These are phyloP conservation scores for Drosophila kurseongensis DNA, from an alignment of 1,140 invertebrate species.

Conservation along the genomic window DNA sequence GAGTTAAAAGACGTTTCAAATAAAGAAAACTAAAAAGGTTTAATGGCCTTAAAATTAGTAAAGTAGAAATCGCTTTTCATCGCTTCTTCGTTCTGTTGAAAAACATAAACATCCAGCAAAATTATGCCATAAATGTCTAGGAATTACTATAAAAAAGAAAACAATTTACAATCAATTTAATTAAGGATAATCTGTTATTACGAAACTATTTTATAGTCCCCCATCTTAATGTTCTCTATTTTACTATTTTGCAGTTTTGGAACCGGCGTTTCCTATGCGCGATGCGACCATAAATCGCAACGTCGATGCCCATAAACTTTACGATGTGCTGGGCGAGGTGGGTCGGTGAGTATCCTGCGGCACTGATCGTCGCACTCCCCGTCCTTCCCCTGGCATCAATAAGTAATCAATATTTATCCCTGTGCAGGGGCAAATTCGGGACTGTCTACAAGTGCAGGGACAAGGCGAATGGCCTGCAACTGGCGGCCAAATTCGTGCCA, in stretches of 20 bases:
- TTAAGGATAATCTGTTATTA: no score
- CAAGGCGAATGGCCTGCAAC: constrained; percentile 90
- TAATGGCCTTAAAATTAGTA: no score
- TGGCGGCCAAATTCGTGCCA: constrained; percentile 97
- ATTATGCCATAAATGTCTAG: no score
- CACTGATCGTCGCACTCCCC: not conserved
- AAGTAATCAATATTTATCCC: constrained; percentile 36
- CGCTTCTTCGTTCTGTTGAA: no score
- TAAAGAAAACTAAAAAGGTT: no score
- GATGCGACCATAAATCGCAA: constrained; percentile 92
- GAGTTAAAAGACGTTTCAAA: no score
- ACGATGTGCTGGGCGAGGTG: constrained; percentile 92
- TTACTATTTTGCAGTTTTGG: constrained; percentile 88
- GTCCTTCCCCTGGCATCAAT: constrained; percentile 4
- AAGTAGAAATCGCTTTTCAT: no score
- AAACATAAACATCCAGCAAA: no score
- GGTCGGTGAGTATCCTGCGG: constrained; percentile 87
- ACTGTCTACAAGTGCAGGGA: constrained; percentile 97
- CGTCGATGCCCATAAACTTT: constrained; percentile 91
- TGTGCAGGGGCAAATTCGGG: constrained; percentile 97
- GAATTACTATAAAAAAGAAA: no score
- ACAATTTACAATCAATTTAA: not conserved
- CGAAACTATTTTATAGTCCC: not conserved
- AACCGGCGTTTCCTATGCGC: constrained; percentile 92
- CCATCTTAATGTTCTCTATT: not conserved